Conservation (phyloP, 2,797 vertebrate species). For the Rhinatrema bivittatum region DNA sequence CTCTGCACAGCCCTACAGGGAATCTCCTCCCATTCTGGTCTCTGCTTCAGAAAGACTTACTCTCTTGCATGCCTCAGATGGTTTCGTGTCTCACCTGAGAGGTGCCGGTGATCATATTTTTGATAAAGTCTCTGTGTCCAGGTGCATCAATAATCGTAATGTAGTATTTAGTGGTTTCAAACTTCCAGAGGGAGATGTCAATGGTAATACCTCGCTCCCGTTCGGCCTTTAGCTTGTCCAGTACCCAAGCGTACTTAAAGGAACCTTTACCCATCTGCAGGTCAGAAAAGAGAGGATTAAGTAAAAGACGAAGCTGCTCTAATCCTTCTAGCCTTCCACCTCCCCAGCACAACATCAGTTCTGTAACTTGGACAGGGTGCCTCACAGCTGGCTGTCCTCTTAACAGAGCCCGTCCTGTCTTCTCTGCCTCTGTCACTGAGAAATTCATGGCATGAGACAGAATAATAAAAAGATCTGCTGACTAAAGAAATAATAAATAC, state of each 20-base stretch:
- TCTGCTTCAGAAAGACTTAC: neutral
- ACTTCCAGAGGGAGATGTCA: constrained; percentile 96
- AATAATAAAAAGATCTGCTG: too few relatives aligned
- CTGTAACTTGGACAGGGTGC: too few relatives aligned
- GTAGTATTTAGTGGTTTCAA: constrained; percentile 95
- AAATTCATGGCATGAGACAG: too few relatives aligned
- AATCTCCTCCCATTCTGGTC: too few relatives aligned
- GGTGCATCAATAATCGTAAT: constrained; percentile 96
- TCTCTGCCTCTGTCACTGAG: too few relatives aligned
- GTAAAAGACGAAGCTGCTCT: too few relatives aligned
- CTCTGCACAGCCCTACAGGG: neutral
- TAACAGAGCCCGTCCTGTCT: too few relatives aligned
- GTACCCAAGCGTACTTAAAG: constrained; percentile 95
- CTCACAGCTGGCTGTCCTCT: too few relatives aligned
- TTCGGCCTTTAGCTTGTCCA: constrained; percentile 94
- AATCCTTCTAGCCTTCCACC: too few relatives aligned
- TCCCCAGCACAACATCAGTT: too few relatives aligned
- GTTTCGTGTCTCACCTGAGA: constrained; percentile 73
- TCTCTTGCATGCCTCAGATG: too few relatives aligned
- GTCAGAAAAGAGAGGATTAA: neutral
- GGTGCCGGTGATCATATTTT: constrained; percentile 98
- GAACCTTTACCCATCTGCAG: constrained; percentile 94
- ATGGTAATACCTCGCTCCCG: constrained; percentile 92
- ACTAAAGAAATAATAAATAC: neutral
- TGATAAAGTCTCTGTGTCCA: constrained; percentile 96